phyloP scores from a whole-genome alignment of 1,140 invertebrate species.

The Ylistrum balloti region DNA sequence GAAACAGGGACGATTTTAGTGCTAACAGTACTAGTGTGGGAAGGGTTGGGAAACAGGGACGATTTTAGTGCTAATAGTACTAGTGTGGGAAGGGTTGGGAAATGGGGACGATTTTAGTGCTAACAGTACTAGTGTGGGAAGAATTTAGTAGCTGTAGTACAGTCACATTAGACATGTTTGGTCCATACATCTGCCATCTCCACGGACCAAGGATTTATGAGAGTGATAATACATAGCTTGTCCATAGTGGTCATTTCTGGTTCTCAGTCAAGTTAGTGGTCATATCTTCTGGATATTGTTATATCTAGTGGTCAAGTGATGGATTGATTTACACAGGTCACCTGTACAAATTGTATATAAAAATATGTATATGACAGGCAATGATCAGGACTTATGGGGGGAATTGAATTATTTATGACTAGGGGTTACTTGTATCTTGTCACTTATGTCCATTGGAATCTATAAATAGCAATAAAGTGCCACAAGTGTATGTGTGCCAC shows the following conservation, averaged over 20 bases:
- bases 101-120: too few species aligned
- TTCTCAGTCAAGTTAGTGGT: not conserved
- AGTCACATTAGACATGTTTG: not conserved
- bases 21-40: not conserved
- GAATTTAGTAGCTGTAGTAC: not conserved
- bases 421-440: not conserved
- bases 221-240: not conserved
- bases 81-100: too few species aligned
- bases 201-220: not conserved
- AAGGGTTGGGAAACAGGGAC: too few species aligned
- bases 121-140: slow-evolving; percentile 15
- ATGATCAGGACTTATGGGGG: not conserved
- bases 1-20: too few species aligned
- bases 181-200: not conserved
- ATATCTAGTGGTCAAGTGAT: not conserved
- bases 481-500: not conserved
- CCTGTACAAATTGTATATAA: not conserved
- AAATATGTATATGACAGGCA: not conserved
- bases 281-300: not conserved
- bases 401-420: slow-evolving; percentile 12
- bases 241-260: not conserved
- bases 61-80: too few species aligned
- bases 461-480: not conserved
- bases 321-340: slow-evolving; percentile 8
- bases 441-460: not conserved